phyloP scores from a whole-genome alignment of 2,113 vertebrate species.

The Acrocephalus kingi region DNA sequence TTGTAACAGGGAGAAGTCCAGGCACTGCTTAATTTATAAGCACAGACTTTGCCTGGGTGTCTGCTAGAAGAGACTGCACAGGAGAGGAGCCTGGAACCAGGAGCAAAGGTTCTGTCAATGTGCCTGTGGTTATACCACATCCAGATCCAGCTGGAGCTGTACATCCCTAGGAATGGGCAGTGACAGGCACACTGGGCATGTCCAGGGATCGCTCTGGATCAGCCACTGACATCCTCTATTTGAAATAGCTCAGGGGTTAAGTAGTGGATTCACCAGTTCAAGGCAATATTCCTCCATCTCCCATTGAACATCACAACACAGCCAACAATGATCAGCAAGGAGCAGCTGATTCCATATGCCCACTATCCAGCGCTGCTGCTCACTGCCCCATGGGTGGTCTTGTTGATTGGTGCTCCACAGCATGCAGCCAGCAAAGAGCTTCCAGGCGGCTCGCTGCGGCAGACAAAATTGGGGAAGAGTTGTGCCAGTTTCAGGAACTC shows the following conservation, averaged over 20 bases:
- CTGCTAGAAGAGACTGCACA: not conserved
- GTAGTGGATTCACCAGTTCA: not conserved
- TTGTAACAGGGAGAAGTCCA: not conserved
- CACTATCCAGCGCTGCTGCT: accelerated
- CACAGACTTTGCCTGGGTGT: not conserved
- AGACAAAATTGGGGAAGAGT: not conserved
- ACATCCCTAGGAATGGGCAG: not conserved
- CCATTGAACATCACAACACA: not conserved
- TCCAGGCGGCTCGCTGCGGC: accelerated
- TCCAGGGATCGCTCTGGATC: not conserved
- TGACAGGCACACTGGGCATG: not conserved
- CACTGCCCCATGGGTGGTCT: accelerated
- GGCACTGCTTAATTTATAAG: not conserved
- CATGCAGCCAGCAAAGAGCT: not conserved
- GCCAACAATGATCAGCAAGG: not conserved
- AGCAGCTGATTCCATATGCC: not conserved
- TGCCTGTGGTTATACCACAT: not conserved
- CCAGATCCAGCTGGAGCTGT: not conserved
- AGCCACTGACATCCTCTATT: not conserved
- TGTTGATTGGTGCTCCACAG: not conserved
- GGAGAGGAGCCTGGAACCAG: not conserved
- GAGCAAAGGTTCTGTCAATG: not conserved
- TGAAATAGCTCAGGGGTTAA: not conserved
- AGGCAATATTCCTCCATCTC: not conserved
- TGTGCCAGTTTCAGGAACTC: not conserved